These are phyloP conservation scores for Pristionchus arcanus DNA, from an alignment of 2,888 invertebrate genomes.

Conservation along the genomic window DNA sequence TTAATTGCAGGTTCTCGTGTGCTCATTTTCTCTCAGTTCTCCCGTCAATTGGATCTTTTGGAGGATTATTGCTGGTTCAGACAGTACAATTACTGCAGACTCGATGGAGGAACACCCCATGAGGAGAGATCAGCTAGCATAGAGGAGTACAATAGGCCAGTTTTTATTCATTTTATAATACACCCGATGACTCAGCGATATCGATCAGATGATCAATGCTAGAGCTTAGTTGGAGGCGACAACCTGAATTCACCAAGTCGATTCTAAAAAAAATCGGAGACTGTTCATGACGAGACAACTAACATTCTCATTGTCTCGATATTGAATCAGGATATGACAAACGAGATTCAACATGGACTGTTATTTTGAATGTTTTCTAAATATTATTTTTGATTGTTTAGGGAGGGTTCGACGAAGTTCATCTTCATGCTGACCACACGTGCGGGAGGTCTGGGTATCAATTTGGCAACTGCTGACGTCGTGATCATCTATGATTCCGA, in stretches of 20 bases:
- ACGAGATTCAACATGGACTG: no score
- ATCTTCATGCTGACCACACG: conserved; percentile 60
- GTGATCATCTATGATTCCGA: conserved; percentile 71
- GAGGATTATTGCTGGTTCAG: conserved; percentile 97
- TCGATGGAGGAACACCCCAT: conserved; percentile 97
- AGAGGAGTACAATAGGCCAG: conserved; percentile 90
- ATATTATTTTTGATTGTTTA: neutral
- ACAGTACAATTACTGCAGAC: conserved; percentile 84
- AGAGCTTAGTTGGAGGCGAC: no score
- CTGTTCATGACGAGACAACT: no score
- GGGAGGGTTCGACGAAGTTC: conserved; percentile 57
- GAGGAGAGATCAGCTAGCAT: conserved; percentile 90
- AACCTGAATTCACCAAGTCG: no score
- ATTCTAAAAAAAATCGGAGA: no score
- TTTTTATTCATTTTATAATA: no score
- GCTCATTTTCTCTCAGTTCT: conserved; percentile 96
- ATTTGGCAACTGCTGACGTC: conserved; percentile 70
- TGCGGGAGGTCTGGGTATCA: conserved; percentile 67
- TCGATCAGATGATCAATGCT: conserved; percentile 80
- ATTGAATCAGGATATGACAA: no score
- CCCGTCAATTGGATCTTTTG: conserved; percentile 94
- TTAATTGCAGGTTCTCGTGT: conserved; percentile 87
- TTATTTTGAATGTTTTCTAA: no score
- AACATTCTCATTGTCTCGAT: no score
- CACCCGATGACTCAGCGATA: no score